Base-by-base conservation (phyloP, 2,113 vertebrate genomes). In the Pseudorhombus dupliciocellatus region DNA sequence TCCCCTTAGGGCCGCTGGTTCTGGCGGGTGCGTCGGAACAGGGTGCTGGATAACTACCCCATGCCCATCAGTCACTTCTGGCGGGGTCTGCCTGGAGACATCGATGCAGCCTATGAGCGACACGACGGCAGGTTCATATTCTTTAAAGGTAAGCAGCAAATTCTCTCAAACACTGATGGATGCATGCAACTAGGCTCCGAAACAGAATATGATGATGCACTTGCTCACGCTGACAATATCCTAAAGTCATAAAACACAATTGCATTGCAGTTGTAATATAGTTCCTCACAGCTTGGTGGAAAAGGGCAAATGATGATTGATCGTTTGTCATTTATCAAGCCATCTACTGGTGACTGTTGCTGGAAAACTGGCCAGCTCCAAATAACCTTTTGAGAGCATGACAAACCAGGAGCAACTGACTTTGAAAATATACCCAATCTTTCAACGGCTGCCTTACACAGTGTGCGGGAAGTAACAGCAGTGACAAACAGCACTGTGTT, bases 31-130 rank as follows among this genome's bases (percentile, higher is more conserved):
- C 94, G 97, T 44, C 93, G 95, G 80, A 99, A 98, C 89, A 92
- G 96, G 1, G 97, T 99, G 48, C 91, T 98, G 83, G 97, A 98
- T 90, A 98, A 98, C 81, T 99, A 99, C 79, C 98, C 98, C 28
- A 99, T 99, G 97, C 96, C 96, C 69, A 97, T 99, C 0, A 92
- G 96, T 4, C 96, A 99, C 87, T 99, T 99, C 91, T 99, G 97
- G 98, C 94, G 96, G 30, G 98, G 98, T 10, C 94, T 99, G 9
- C 97, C 97, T 0, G 91, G 96, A 24, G 96, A 98, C 89, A 97
- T 99, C 0, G 95, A 96, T 1, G 95, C 97, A 0, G 97, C 96
- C 24, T 99, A 99, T 0, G 98, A 99, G 79, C 94, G 98, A 55
- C 96, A 98, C 0, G 98, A 99, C 0, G 97, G 98, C 20, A 94